Evolutionary conservation across 64 coral and sea anemone genomes (phyloP).

Genomic region (Anthopleura sola): DNA sequence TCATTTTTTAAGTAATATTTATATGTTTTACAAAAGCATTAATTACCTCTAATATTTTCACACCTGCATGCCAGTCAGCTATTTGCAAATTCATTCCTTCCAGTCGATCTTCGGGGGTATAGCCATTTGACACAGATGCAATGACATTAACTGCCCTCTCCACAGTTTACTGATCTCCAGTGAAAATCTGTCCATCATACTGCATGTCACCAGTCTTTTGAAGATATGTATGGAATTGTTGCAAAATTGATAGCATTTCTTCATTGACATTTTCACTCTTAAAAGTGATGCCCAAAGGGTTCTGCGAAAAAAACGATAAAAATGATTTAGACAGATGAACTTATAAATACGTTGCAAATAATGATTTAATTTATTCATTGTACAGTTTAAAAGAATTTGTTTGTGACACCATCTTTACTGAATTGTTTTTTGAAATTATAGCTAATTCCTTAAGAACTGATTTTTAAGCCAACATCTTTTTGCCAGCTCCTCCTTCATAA

Average conservation of each 20-base stretch:
- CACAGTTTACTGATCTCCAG: conserved; percentile 46
- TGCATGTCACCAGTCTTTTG: conserved; percentile 5
- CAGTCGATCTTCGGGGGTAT: conserved; percentile 22
- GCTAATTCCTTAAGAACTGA: too few species aligned
- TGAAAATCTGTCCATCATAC: conserved; percentile 8
- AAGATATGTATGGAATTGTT: conserved; percentile 38
- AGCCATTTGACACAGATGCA: conserved; percentile 47
- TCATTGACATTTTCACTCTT: conserved; percentile 49
- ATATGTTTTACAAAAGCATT: background rate
- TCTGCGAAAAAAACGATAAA: background rate
- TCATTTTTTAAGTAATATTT: background rate
- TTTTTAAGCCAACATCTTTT: too few species aligned
- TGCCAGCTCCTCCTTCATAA: too few species aligned
- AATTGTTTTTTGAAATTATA: too few species aligned
- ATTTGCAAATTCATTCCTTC: conserved; percentile 35
- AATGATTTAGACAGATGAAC: too few species aligned
- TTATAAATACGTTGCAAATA: too few species aligned
- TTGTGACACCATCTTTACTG: too few species aligned
- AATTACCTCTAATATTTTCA: conserved; percentile 37
- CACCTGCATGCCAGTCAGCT: conserved; percentile 57
- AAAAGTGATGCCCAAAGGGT: conserved; percentile 20
- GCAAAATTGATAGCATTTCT: conserved; percentile 12
- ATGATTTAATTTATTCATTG: too few species aligned
- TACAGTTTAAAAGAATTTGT: too few species aligned
- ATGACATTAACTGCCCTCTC: conserved; percentile 25